These are phyloP conservation scores for Helleia helle DNA, from an alignment of 2,888 invertebrate species.

Conservation along the genomic window DNA sequence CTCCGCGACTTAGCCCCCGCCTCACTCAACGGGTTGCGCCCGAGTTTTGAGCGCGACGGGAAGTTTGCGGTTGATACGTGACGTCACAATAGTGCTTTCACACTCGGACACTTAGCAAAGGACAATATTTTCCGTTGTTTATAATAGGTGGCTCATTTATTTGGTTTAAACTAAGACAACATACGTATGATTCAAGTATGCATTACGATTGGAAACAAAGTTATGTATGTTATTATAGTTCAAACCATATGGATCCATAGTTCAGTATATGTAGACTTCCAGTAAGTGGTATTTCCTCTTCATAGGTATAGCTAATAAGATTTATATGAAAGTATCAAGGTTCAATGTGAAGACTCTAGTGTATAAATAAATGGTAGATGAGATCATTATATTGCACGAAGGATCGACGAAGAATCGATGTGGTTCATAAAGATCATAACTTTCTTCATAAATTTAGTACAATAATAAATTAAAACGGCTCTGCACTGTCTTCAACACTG, in stretches of 20 bases:
- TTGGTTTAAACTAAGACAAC: not conserved
- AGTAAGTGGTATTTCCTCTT: too few relatives aligned
- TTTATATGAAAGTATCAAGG: not conserved
- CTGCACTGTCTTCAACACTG: not conserved
- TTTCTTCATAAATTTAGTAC: not conserved
- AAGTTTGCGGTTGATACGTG: not conserved
- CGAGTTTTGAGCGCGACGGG: constrained; percentile 44
- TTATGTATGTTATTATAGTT: not conserved
- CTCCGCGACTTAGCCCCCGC: constrained; percentile 60
- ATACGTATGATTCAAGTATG: not conserved
- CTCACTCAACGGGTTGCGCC: constrained; percentile 63
- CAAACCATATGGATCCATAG: not conserved
- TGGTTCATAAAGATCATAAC: not conserved
- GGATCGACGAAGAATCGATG: not conserved
- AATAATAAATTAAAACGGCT: not conserved
- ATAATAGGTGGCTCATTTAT: not conserved
- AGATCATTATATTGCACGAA: not conserved
- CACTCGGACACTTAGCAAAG: constrained; percentile 10
- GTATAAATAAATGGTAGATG: too few relatives aligned
- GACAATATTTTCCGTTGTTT: not conserved
- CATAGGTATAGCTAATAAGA: not conserved
- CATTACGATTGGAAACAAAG: not conserved
- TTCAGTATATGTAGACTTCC: too few relatives aligned
- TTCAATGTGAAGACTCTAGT: too few relatives aligned
- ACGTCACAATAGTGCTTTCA: constrained; percentile 11